Evolutionary conservation across 2,888 invertebrate genomes (phyloP).

Genomic region (Acleris holmiana): DNA sequence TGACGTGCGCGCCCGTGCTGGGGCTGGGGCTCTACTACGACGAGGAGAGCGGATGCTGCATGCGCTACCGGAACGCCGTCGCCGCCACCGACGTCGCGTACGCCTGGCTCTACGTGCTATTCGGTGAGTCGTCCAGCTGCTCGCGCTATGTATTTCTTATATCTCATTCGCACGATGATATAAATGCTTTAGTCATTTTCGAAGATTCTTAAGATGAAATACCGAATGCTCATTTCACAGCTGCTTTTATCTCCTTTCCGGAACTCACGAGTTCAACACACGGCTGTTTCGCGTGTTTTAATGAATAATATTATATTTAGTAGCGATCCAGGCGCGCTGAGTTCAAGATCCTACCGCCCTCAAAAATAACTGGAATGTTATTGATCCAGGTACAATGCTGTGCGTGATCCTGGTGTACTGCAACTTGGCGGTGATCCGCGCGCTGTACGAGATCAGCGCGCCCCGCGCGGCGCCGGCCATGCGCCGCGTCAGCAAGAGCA

Average conservation of each 20-base stretch:
- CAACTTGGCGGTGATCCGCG: slow-evolving; percentile 92
- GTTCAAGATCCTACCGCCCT: no score
- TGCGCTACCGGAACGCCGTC: slow-evolving; percentile 89
- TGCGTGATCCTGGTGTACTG: slow-evolving; percentile 91
- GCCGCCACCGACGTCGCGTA: slow-evolving; percentile 87
- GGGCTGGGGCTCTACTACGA: slow-evolving; percentile 91
- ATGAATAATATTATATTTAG: no score
- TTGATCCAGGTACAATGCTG: slow-evolving; percentile 86
- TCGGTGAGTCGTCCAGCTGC: slow-evolving; percentile 83
- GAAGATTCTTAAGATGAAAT: no score
- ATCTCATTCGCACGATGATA: no score
- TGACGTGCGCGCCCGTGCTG: slow-evolving; percentile 90
- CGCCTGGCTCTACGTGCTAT: slow-evolving; percentile 89
- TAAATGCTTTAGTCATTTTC: no score
- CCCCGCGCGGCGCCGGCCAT: slow-evolving; percentile 63
- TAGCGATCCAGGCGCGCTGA: no score
- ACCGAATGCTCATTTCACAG: no score
- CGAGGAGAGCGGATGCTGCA: slow-evolving; percentile 78
- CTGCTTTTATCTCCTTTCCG: no score
- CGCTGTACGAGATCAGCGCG: slow-evolving; percentile 85
- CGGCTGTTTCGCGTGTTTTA: no score
- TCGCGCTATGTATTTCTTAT: no score
- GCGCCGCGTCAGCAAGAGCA: slow-evolving; percentile 70
- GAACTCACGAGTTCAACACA: no score
- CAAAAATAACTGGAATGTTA: background rate